These are phyloP conservation scores for Paelopatides confundens DNA, from an alignment of 53 echinoderm and acorn worm genomes.

Conservation along the genomic window DNA sequence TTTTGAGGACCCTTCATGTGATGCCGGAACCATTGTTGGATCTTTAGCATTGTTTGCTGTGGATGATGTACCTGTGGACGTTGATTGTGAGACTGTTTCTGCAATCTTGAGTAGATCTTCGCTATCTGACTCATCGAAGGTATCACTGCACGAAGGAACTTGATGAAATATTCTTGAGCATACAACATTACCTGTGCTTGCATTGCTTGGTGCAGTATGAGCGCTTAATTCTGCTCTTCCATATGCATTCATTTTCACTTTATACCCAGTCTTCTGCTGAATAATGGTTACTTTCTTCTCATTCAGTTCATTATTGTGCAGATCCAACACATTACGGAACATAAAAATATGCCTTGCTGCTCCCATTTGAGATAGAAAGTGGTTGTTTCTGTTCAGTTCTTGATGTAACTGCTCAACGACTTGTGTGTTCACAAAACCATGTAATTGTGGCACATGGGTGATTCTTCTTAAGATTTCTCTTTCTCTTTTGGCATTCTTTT, in stretches of 20 bases:
- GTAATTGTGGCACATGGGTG: background rate
- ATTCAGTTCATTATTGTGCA: background rate
- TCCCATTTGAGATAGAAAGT: background rate
- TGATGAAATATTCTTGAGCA: too few species aligned
- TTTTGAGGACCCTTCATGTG: too few species aligned
- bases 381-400: background rate
- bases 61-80: too few species aligned
- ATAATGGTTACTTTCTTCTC: background rate
- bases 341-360: slow-evolving; percentile 28
- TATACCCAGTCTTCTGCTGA: background rate
- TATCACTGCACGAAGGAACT: too few species aligned
- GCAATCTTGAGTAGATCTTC: too few species aligned
- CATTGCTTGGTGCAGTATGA: too few species aligned
- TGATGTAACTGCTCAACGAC: slow-evolving; percentile 23
- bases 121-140: too few species aligned
- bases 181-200: too few species aligned
- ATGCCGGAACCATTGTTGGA: too few species aligned
- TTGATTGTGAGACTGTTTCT: too few species aligned
- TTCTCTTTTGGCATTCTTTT: background rate
- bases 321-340: background rate
- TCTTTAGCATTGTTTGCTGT: too few species aligned
- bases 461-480: slow-evolving; percentile 16
- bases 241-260: background rate
- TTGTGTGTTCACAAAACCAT: background rate
- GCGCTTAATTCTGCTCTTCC: background rate